Conservation (phyloP, 2,797 vertebrate genomes). For the Sebastes kiyomatsui region DNA sequence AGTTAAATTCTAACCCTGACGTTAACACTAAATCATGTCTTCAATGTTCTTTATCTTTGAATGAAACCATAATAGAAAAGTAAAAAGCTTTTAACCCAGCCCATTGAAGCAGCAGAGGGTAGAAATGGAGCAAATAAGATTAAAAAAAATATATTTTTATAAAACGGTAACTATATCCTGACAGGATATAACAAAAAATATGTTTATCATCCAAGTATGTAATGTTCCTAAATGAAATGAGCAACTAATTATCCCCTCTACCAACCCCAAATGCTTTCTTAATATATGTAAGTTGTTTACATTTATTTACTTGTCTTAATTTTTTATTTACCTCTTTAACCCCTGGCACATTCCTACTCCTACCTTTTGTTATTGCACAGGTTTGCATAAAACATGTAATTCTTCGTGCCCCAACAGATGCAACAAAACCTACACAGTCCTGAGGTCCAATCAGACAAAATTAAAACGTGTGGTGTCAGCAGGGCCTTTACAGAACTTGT, state of each 20-base stretch:
- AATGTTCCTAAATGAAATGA: background rate
- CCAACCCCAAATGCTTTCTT: background rate
- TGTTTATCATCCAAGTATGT: background rate
- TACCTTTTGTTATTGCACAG: background rate
- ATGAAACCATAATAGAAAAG: too few relatives aligned
- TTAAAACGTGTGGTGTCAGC: background rate
- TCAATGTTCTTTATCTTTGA: rapidly evolving
- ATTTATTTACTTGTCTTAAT: background rate
- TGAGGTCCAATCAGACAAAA: background rate
- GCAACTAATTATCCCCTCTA: background rate
- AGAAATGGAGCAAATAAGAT: too few relatives aligned
- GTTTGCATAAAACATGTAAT: background rate
- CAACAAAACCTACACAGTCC: background rate
- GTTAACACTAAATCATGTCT: too few relatives aligned
- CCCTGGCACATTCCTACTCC: too few relatives aligned
- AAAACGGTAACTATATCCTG: too few relatives aligned
- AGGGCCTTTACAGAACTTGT: too few relatives aligned
- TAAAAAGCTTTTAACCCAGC: too few relatives aligned
- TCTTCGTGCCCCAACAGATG: too few relatives aligned
- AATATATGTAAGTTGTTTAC: too few relatives aligned
- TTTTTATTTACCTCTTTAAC: background rate
- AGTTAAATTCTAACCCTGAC: too few relatives aligned
- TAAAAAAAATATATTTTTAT: too few relatives aligned
- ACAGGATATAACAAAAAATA: too few relatives aligned
- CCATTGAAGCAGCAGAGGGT: rapidly evolving